Conservation (phyloP, 2,797 vertebrate species). For the Pseudomugil tenellus region DNA sequence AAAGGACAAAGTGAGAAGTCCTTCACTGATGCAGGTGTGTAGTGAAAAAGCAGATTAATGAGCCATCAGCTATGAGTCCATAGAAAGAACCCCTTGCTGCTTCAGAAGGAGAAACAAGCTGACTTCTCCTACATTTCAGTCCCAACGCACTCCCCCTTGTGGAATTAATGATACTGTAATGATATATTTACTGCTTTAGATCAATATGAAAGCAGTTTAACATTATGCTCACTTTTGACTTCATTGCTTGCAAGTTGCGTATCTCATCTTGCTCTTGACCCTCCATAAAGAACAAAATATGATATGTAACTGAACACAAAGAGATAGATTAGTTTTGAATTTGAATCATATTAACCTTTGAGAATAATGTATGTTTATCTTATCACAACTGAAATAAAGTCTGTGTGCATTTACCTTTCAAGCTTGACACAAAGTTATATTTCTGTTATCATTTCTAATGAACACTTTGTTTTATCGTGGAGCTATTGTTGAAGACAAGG, state of each 20-base stretch:
- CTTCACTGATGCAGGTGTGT: conserved; percentile 65
- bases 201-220: conserved; percentile 39
- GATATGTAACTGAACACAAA: background rate
- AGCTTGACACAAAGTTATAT: background rate
- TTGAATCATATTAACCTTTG: background rate
- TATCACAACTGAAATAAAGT: no score
- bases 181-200: conserved; percentile 50
- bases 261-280: background rate
- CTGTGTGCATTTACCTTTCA: no score
- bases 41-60: conserved; percentile 78
- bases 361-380: background rate
- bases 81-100: conserved; percentile 71
- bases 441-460: background rate
- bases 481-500: background rate
- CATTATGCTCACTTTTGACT: conserved; percentile 17
- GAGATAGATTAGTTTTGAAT: background rate
- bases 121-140: conserved; percentile 58
- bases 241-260: background rate
- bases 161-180: conserved; percentile 67
- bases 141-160: conserved; percentile 73
- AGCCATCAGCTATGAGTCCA: conserved; percentile 77
- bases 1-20: conserved; percentile 64
- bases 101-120: conserved; percentile 62
- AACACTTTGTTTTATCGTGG: background rate
- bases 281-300: background rate